phyloP scores from a whole-genome alignment of 2,797 vertebrate species.

The Poeciliopsis infans region DNA sequence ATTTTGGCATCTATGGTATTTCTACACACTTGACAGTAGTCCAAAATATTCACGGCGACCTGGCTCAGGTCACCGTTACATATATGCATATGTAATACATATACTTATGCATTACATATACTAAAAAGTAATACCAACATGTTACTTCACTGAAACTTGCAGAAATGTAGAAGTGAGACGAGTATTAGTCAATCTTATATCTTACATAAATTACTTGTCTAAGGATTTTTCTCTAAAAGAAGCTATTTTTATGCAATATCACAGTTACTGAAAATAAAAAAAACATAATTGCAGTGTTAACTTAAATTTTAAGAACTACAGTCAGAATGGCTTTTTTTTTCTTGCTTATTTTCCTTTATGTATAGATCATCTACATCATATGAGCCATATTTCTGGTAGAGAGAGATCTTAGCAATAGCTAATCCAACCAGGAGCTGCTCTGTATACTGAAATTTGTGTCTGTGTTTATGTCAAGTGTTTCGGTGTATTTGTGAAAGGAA shows the following conservation, averaged over 20 bases:
- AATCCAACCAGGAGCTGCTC: conserved; percentile 84
- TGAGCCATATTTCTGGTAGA: neutral
- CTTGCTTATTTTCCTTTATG: too few relatives aligned
- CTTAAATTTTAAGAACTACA: neutral
- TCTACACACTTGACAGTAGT: neutral
- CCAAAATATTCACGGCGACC: neutral
- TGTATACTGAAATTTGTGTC: conserved; percentile 7
- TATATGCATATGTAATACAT: too few relatives aligned
- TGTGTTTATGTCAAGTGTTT: conserved; percentile 4
- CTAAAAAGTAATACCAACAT: neutral
- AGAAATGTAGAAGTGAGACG: too few relatives aligned
- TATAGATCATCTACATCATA: neutral
- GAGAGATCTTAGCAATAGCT: conserved; percentile 57
- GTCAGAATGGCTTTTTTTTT: too few relatives aligned
- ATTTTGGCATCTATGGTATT: neutral
- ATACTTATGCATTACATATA: neutral
- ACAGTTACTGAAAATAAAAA: neutral
- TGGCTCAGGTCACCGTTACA: neutral
- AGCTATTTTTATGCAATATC: too few relatives aligned
- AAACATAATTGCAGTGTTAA: neutral
- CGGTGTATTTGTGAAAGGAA: conserved; percentile 10
- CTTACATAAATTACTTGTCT: too few relatives aligned
- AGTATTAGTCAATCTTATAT: too few relatives aligned
- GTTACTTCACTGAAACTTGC: neutral
- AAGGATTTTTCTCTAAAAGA: too few relatives aligned